Conservation (phyloP, 2,888 invertebrate genomes). For the Drosophila tanythrix region DNA sequence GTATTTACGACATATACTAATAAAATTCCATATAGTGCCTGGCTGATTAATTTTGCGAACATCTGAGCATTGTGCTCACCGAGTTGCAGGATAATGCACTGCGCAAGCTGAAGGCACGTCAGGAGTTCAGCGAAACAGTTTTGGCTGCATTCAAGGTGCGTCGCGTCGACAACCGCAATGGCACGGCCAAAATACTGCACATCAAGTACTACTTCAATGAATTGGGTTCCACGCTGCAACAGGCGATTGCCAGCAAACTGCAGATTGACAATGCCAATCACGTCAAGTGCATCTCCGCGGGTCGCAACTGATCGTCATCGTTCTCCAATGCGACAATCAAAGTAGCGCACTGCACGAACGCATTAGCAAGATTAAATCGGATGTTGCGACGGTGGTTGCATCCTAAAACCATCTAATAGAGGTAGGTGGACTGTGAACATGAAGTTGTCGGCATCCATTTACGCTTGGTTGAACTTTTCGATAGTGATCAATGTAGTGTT, state of each 20-base stretch:
- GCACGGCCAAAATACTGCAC: conserved; percentile 86
- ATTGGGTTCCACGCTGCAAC: conserved; percentile 87
- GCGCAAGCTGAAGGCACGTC: conserved; percentile 88
- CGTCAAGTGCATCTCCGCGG: conserved; percentile 89
- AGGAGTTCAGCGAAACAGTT: conserved; percentile 87
- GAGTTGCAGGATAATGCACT: conserved; percentile 86
- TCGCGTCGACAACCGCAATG: conserved; percentile 86
- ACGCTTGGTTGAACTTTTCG: neutral
- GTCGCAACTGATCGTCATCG: conserved; percentile 89
- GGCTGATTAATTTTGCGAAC: conserved; percentile 85
- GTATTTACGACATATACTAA: neutral
- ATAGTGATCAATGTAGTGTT: neutral
- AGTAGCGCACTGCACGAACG: conserved; percentile 87
- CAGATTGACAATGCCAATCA: conserved; percentile 84
- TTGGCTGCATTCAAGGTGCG: conserved; percentile 90
- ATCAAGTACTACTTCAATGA: conserved; percentile 87
- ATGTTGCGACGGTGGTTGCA: conserved; percentile 86
- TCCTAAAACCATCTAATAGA: conserved; percentile 82
- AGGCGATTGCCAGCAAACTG: conserved; percentile 86
- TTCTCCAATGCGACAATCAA: conserved; percentile 82
- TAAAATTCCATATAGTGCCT: conserved; percentile 86
- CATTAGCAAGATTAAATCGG: conserved; percentile 86
- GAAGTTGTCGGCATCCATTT: neutral
- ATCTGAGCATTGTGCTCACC: conserved; percentile 85
- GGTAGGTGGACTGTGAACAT: conserved; percentile 41